Conservation (phyloP, 2,113 vertebrate species). For the Sander lucioperca region DNA sequence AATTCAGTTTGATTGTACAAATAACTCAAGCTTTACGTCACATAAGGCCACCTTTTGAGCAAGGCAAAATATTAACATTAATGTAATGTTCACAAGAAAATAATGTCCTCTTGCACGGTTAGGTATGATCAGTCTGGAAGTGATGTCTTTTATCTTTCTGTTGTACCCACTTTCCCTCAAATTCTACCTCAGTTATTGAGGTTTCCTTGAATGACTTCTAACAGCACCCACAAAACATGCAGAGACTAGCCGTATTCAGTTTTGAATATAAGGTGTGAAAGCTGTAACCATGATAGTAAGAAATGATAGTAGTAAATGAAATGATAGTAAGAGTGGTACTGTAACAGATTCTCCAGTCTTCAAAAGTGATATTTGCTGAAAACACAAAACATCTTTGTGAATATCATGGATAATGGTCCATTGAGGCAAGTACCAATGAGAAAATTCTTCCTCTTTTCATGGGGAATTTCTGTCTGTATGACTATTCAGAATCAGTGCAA, state of each 20-base stretch:
- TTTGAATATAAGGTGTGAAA: neutral
- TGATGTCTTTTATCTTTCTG: neutral
- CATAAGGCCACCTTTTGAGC: neutral
- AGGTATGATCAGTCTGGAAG: neutral
- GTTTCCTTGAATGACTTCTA: neutral
- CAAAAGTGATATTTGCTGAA: neutral
- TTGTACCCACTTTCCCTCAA: neutral
- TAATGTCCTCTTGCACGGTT: neutral
- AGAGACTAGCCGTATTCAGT: neutral
- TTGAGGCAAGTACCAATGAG: neutral
- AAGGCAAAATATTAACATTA: neutral
- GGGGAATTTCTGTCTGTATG: neutral
- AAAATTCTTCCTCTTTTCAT: neutral
- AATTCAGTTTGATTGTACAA: conserved; percentile 3
- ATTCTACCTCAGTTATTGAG: neutral
- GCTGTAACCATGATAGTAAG: neutral
- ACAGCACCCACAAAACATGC: conserved; percentile 1
- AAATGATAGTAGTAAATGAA: neutral
- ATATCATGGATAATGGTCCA: neutral
- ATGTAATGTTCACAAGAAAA: conserved; percentile 5
- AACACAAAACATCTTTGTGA: conserved; percentile 7
- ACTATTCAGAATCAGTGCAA: neutral
- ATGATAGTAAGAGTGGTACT: neutral
- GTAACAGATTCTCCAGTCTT: neutral
- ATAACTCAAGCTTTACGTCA: neutral